phyloP scores from a whole-genome alignment of 2,113 vertebrate species.

The Gopherus flavomarginatus region DNA sequence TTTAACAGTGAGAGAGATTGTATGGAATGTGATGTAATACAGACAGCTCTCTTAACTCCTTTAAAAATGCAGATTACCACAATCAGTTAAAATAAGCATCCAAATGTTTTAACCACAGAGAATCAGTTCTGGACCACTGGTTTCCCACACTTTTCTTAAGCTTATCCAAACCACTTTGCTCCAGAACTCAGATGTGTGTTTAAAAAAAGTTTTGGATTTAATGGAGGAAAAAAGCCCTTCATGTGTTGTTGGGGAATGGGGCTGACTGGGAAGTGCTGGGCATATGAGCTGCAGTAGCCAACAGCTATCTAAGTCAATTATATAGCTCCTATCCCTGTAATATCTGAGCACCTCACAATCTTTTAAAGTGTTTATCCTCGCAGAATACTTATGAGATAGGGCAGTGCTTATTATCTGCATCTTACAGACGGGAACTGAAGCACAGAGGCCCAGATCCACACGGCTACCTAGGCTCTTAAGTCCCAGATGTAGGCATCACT shows the following conservation, averaged over 20 bases:
- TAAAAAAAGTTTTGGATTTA: neutral
- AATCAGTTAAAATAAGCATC: neutral
- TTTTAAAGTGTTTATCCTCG: neutral
- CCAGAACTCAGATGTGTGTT: neutral
- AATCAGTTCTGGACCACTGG: neutral
- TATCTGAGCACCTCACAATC: neutral
- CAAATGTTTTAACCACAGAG: neutral
- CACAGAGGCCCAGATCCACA: neutral
- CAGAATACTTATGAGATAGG: neutral
- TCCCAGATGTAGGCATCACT: neutral
- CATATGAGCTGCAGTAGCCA: neutral
- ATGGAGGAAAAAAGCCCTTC: neutral
- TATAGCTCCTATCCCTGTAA: neutral
- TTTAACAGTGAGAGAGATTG: neutral
- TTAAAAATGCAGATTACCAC: fast-evolving
- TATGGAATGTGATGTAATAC: neutral
- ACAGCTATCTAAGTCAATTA: neutral
- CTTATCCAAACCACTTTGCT: neutral
- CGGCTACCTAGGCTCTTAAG: neutral
- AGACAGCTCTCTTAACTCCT: neutral
- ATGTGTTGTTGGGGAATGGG: neutral
- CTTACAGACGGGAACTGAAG: neutral
- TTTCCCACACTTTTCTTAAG: neutral
- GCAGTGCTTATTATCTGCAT: neutral
- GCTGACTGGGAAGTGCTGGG: neutral